Evolutionary conservation across 2,113 vertebrate genomes (phyloP).

Genomic region (Eonycteris spelaea): DNA sequence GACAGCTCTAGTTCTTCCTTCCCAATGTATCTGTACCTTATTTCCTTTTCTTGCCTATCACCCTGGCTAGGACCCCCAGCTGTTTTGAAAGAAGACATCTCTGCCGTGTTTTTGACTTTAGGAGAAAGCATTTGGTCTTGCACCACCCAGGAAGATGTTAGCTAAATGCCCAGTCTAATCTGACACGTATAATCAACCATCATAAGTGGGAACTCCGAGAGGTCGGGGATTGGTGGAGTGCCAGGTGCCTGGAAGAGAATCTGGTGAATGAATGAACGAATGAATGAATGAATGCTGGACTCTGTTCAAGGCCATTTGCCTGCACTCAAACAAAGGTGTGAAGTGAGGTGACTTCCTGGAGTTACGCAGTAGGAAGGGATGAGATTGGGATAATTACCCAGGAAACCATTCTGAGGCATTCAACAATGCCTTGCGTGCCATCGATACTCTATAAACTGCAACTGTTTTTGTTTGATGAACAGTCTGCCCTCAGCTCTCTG

Average conservation of each 20-base stretch:
- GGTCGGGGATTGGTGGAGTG: neutral
- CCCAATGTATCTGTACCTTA: no score
- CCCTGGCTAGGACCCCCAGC: neutral
- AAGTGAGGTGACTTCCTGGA: neutral
- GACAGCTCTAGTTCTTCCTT: neutral
- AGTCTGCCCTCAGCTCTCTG: neutral
- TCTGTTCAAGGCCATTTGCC: neutral
- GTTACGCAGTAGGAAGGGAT: neutral
- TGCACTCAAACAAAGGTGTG: neutral
- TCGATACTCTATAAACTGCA: neutral
- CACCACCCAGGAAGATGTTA: neutral
- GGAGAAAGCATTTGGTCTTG: neutral
- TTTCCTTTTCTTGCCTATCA: neutral
- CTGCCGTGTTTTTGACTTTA: neutral
- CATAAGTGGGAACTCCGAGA: neutral
- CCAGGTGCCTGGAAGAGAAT: neutral
- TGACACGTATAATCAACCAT: neutral
- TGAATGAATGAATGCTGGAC: accelerated
- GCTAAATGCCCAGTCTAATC: neutral
- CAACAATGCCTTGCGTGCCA: accelerated
- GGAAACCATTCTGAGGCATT: neutral
- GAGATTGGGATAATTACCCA: neutral
- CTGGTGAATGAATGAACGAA: neutral
- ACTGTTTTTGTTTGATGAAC: neutral
- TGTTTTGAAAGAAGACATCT: neutral